phyloP scores from a whole-genome alignment of 2,888 invertebrate species.

The Cephus nigrinus region DNA sequence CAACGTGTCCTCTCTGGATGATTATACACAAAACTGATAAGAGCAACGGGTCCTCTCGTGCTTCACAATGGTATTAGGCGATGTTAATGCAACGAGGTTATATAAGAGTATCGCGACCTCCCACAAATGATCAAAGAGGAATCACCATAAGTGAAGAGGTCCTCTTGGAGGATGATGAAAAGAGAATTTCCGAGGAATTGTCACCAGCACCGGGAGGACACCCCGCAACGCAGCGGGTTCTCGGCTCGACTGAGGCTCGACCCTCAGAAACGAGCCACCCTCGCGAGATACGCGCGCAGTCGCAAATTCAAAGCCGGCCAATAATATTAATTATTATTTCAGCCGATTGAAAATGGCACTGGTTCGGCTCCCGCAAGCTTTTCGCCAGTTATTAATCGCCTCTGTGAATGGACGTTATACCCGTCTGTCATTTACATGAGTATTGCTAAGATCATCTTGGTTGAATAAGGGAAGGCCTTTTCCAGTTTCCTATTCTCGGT shows the following conservation, averaged over 20 bases:
- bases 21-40: background rate
- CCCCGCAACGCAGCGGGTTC: conserved; percentile 57
- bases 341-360: background rate
- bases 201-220: conserved; percentile 33
- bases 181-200: background rate
- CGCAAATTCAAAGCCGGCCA: conserved; percentile 46
- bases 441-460: background rate
- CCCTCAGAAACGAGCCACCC: conserved; percentile 51
- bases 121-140: background rate
- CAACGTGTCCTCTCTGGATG: background rate
- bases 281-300: conserved; percentile 46
- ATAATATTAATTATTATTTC: conserved; percentile 44
- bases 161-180: background rate
- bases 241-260: conserved; percentile 58
- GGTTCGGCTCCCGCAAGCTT: background rate
- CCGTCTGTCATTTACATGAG: too few relatives aligned
- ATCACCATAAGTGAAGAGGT: background rate
- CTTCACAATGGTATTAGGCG: background rate
- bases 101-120: background rate
- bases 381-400: background rate
- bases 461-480: background rate
- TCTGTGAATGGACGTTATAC: background rate
- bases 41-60: background rate
- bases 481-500: background rate
- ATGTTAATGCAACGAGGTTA: background rate